Conservation (phyloP, 1,140 invertebrate species). For the Anoplolepis gracilipes region DNA sequence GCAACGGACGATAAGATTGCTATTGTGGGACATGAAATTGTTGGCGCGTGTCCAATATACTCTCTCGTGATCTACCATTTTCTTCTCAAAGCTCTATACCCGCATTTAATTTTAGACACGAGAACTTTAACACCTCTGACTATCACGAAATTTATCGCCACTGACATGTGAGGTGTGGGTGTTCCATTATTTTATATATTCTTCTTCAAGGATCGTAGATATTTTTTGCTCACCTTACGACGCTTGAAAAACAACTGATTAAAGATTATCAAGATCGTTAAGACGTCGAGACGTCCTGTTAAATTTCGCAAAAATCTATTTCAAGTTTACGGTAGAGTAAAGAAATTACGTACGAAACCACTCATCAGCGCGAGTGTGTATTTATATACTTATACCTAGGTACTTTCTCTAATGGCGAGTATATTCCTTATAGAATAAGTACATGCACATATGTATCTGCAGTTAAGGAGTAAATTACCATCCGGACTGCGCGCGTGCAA, state of each 20-base stretch:
- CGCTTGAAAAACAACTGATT: neutral
- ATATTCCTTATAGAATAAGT: neutral
- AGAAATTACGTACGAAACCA: neutral
- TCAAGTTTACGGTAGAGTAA: neutral
- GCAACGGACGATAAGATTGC: constrained; percentile 56
- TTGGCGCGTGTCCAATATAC: constrained; percentile 44
- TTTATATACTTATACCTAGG: neutral
- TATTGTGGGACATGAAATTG: constrained; percentile 49
- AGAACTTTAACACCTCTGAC: neutral
- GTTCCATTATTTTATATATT: neutral
- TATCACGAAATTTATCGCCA: neutral
- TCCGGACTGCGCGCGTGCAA: neutral
- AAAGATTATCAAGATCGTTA: neutral
- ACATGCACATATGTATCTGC: neutral
- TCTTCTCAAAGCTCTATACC: constrained; percentile 15
- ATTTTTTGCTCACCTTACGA: neutral
- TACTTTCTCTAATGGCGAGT: neutral
- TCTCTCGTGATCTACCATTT: neutral
- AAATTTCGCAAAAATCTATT: neutral
- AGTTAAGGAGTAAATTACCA: neutral
- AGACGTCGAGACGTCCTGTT: neutral
- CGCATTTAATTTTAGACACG: constrained; percentile 15
- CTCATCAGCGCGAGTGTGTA: neutral
- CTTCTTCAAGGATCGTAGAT: neutral
- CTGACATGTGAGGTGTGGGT: no score